Evolutionary conservation across 2,797 vertebrate species (phyloP).

Genomic region (Cryptoblepharus egeriae): DNA sequence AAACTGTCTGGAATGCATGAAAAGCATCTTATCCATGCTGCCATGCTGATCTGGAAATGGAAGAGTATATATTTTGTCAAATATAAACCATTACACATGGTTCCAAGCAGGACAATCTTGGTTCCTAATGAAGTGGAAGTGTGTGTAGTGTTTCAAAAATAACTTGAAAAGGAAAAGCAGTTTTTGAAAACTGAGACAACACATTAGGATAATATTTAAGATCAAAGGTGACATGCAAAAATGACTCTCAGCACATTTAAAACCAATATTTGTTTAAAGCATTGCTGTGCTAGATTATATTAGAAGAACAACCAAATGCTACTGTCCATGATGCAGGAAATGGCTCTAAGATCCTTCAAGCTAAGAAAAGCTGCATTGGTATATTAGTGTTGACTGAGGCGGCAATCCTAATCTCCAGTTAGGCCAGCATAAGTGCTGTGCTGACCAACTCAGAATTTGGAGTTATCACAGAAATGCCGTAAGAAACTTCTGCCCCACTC

Average conservation of each 20-base stretch:
- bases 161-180: not conserved
- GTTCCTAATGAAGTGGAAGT: constrained; percentile 1
- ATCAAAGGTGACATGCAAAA: not conserved
- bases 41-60: not conserved
- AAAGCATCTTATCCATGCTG: not conserved
- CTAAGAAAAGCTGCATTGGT: not conserved
- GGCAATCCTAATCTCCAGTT: too few species aligned
- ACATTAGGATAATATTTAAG: not conserved
- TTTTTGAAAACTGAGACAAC: not conserved
- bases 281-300: not conserved
- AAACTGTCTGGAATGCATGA: not conserved
- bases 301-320: not conserved
- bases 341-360: not conserved
- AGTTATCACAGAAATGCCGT: too few species aligned
- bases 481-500: too few species aligned
- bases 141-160: not conserved
- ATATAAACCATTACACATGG: not conserved
- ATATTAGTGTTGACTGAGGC: too few species aligned
- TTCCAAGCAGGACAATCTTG: not conserved
- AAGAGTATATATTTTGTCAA: too few species aligned
- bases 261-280: not conserved
- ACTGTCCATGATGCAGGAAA: not conserved
- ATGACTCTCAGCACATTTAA: too few species aligned
- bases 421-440: too few species aligned
- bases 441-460: too few species aligned